Evolutionary conservation across 2,113 vertebrate species (phyloP).

Genomic region (Stigmatopora argus): DNA sequence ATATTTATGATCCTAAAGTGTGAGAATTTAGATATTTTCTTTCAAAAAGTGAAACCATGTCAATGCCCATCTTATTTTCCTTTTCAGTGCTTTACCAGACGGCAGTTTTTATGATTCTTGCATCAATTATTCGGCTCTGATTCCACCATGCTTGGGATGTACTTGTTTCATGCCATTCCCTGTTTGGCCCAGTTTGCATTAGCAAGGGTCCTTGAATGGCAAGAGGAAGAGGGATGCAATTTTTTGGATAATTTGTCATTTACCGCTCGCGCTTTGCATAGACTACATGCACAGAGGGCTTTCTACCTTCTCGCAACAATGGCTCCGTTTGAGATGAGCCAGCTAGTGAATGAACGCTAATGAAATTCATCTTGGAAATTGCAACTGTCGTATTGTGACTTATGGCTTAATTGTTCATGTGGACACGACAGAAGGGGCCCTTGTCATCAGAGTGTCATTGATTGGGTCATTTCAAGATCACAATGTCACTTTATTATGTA

Average conservation of each 20-base stretch:
- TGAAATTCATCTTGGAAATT: conserved; percentile 60
- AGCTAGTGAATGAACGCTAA: conserved; percentile 38
- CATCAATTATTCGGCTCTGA: conserved; percentile 44
- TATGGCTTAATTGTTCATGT: conserved; percentile 58
- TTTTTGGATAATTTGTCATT: conserved; percentile 52
- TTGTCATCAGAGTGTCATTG: conserved; percentile 44
- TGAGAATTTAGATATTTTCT: conserved; percentile 8
- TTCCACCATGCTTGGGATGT: conserved; percentile 29
- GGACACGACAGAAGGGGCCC: conserved; percentile 41
- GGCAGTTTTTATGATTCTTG: conserved; percentile 24
- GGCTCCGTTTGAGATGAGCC: conserved; percentile 33
- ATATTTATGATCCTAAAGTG: conserved; percentile 12
- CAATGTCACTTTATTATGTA: conserved; percentile 40
- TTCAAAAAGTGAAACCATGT: conserved; percentile 3
- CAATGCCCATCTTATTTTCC: conserved; percentile 14
- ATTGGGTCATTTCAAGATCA: conserved; percentile 36
- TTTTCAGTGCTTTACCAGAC: conserved; percentile 15
- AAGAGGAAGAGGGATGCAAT: conserved; percentile 41
- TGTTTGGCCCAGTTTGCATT: conserved; percentile 26
- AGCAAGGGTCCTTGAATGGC: conserved; percentile 24
- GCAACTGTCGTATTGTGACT: conserved; percentile 56
- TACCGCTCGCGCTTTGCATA: conserved; percentile 41
- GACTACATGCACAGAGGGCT: conserved; percentile 34
- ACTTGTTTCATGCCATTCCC: conserved; percentile 36
- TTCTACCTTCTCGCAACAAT: conserved; percentile 40